These are phyloP conservation scores for Dromius quadrimaculatus DNA, from an alignment of 2,888 invertebrate species.

Conservation along the genomic window DNA sequence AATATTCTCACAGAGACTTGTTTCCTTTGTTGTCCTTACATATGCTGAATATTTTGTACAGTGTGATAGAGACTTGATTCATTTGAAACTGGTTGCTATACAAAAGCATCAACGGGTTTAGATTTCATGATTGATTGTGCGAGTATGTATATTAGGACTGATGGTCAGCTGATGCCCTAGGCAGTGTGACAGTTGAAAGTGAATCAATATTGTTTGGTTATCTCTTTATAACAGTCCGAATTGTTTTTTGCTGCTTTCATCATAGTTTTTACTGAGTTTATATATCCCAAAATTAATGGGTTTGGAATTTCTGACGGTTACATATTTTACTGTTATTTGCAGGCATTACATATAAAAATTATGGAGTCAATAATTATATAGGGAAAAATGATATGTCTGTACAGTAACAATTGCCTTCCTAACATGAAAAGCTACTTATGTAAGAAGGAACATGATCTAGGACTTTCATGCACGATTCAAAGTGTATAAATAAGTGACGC, in stretches of 20 bases:
- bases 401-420: too few relatives aligned
- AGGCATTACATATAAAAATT: too few relatives aligned
- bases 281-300: background rate
- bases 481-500: too few relatives aligned
- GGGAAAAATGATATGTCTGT: too few relatives aligned
- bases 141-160: background rate
- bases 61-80: constrained; percentile 21
- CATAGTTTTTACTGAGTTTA: background rate
- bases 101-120: constrained; percentile 24
- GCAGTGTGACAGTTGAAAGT: constrained; percentile 38
- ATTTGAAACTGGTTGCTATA: constrained; percentile 15
- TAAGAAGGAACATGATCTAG: too few relatives aligned
- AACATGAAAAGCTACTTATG: too few relatives aligned
- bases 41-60: constrained; percentile 11
- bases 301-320: too few relatives aligned
- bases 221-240: background rate
- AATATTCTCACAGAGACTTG: constrained; percentile 32
- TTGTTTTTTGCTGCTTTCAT: background rate
- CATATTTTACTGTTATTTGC: too few relatives aligned
- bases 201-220: constrained; percentile 34
- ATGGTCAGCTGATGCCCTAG: constrained; percentile 33
- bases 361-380: too few relatives aligned
- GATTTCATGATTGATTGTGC: constrained; percentile 25
- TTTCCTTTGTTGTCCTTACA: constrained; percentile 27
- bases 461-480: too few relatives aligned